phyloP scores from a whole-genome alignment of 2,888 invertebrate species.

The Pristionchus exspectatus region DNA sequence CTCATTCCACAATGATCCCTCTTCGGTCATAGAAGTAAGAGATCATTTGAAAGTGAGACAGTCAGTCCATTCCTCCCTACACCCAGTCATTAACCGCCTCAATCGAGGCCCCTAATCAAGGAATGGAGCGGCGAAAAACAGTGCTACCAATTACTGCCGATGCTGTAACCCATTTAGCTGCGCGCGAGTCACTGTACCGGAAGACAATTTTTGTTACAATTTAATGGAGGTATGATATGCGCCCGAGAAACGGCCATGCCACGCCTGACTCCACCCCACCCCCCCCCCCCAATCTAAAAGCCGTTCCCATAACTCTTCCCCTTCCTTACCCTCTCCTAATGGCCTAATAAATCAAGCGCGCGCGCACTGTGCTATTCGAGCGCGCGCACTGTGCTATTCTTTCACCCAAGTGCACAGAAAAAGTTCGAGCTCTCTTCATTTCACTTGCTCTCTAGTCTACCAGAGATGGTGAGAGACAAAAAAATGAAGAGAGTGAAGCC shows the following conservation, averaged over 20 bases:
- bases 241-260: background rate
- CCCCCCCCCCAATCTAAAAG: background rate
- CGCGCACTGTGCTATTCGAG: too few species aligned
- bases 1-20: background rate
- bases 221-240: background rate
- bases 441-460: background rate
- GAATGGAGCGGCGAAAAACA: background rate
- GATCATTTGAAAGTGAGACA: background rate
- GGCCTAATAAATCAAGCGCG: slow-evolving; percentile 33
- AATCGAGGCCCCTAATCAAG: slow-evolving; percentile 2
- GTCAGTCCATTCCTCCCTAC: background rate
- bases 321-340: background rate
- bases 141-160: background rate
- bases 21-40: background rate
- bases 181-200: background rate
- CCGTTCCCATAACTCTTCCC: slow-evolving; percentile 41
- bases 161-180: background rate
- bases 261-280: background rate
- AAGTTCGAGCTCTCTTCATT: background rate
- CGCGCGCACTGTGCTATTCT: background rate
- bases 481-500: background rate
- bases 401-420: slow-evolving; percentile 10
- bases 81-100: background rate
- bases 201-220: too few species aligned
- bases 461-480: background rate